Percentiles rank a stretch among this genome's conserved stretches.
These are phyloP conservation scores for Microctonus aethiopoides DNA, from an alignment of 2,888 invertebrate species.

Conservation along the genomic window DNA sequence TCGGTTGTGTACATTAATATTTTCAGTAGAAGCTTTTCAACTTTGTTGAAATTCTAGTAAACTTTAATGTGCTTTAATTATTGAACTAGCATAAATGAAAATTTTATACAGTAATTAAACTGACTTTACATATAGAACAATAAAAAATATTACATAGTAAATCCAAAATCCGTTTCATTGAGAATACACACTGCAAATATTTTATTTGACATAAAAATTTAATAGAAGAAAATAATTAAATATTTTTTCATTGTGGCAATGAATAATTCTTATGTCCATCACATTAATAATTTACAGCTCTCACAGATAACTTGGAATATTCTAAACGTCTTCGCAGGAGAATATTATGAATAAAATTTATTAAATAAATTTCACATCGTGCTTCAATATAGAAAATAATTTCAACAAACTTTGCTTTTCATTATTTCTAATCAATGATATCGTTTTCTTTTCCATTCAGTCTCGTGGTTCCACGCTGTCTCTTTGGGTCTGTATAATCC, in stretches of 20 bases:
- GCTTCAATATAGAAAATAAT: not conserved
- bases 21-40: not conserved
- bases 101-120: conserved; percentile 29
- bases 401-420: no score
- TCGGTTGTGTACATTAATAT: no score
- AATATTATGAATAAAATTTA: conserved; percentile 3
- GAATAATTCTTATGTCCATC: not conserved
- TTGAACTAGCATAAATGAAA: conserved; percentile 24
- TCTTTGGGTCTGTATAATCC: not conserved
- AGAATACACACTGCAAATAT: not conserved
- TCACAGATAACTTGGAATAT: conserved; percentile 10
- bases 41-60: not conserved
- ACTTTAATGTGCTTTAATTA: conserved; percentile 26
- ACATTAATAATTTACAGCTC: not conserved
- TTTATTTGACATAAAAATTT: not conserved
- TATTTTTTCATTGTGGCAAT: not conserved
- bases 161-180: not conserved
- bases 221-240: no score
- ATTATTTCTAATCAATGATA: conserved; percentile 46
- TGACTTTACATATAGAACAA: not conserved
- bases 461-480: not conserved
- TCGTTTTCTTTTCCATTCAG: not conserved
- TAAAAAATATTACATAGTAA: not conserved
- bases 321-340: not conserved
- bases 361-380: conserved; percentile 6